Base-by-base conservation (phyloP, 2,888 invertebrate species). In the Limnephilus rhombicus region DNA sequence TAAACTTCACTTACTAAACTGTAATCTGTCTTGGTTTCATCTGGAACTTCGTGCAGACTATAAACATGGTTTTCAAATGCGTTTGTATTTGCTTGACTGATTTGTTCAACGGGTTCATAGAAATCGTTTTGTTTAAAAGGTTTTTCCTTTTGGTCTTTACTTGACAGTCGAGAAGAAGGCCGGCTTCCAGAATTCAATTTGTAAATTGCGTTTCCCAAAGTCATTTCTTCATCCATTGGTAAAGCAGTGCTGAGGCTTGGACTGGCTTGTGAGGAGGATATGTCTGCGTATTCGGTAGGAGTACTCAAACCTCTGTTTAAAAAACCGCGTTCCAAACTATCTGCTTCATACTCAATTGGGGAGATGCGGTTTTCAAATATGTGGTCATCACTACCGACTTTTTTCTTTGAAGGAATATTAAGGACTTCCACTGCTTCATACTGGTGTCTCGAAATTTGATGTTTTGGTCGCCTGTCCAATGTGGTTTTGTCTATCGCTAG, bases 161-260 rank as follows among this genome's bases (percentile, higher is more conserved):
- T 24, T 94, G 93, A 29, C 92, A 95, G 92, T 93, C 95, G 96
- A 0, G 96, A 95, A 45, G 95, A 96, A 3, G 96, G 96, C 94
- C 95, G 95, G 92, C 96, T 97, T 45, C 96, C 97, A 0, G 97
- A 97, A 94, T 96, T 95, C 12, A 96, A 95, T 94, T 97, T 97
- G 93, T 98, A 97, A 3, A 98, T 96, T 4, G 98, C 97, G 94
- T 98, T 98, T 94, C 97, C 96, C 96, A 98, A 98, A 41, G 98
- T 98, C 94, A 98, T 95, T 95, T 98, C 98, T 95, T 98, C 98
- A 94, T 98, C 98, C 94, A 98, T 96, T 0, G 98, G 98, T 91
- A 98, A 95, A 1, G 98, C 98, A 3, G 97, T 96, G 94, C 98
- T 98, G 92, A 98, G 95, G 93, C 97, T 97, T 4, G 98, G 98